Percentiles rank a stretch among this genome's conserved stretches.
Evolutionary conservation across 2,113 vertebrate species (phyloP).

Genomic region (Oreochromis tanganicae): DNA sequence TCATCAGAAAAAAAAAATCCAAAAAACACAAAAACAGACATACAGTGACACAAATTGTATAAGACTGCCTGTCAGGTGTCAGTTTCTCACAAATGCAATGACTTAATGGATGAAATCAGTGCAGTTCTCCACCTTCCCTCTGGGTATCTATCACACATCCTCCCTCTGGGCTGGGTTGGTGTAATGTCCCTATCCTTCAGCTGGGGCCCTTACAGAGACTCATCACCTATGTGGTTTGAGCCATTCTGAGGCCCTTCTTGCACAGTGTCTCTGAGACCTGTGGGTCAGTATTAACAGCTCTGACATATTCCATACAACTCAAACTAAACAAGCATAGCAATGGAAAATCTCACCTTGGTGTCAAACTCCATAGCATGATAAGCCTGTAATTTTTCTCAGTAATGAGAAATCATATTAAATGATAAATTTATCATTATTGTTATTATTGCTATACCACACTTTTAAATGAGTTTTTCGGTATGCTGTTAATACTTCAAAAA

Average conservation of each 20-base stretch:
- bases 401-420: neutral
- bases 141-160: slow-evolving; percentile 26
- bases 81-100: neutral
- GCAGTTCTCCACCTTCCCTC: slow-evolving; percentile 5
- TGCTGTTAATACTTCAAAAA: neutral
- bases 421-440: neutral
- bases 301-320: neutral
- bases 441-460: neutral
- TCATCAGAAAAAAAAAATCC: neutral
- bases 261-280: slow-evolving; percentile 13
- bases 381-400: neutral
- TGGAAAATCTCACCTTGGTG: neutral
- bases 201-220: neutral
- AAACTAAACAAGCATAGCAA: slow-evolving; percentile 5
- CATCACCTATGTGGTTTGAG: neutral
- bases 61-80: neutral
- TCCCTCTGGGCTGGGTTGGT: neutral
- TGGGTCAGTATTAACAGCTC: neutral
- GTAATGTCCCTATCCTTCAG: slow-evolving; percentile 7
- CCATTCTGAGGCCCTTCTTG: neutral
- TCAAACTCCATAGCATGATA: neutral
- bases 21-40: neutral
- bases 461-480: neutral
- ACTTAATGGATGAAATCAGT: slow-evolving; percentile 6
- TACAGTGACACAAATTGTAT: neutral